phyloP scores from a whole-genome alignment of 2,113 vertebrate species.

The Halcyon senegalensis region DNA sequence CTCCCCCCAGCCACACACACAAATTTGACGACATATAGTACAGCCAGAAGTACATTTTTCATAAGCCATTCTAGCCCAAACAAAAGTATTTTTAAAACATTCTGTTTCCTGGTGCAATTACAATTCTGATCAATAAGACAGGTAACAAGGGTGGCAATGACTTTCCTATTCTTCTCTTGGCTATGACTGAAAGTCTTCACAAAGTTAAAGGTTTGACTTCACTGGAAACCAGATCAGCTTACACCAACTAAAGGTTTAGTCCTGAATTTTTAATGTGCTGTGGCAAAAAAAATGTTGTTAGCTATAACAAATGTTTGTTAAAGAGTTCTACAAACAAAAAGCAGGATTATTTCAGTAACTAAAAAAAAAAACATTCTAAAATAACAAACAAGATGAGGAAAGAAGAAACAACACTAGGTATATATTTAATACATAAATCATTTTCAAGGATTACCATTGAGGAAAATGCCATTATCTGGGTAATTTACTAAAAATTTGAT shows the following conservation, averaged over 20 bases:
- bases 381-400: not conserved
- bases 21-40: not conserved
- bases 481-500: not conserved
- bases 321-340: not conserved
- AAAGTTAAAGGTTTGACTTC: conserved; percentile 49
- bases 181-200: conserved; percentile 23
- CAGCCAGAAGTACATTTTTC: not conserved
- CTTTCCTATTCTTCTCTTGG: conserved; percentile 38
- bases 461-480: not conserved
- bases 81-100: not conserved
- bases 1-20: not conserved
- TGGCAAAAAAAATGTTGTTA: not conserved
- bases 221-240: conserved; percentile 5
- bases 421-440: not conserved
- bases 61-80: not conserved
- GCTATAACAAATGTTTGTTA: not conserved
- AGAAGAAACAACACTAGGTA: not conserved
- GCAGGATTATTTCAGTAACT: not conserved
- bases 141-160: not conserved
- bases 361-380: not conserved
- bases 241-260: conserved; percentile 12
- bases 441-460: not conserved
- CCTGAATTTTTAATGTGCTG: not conserved
- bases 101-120: not conserved
- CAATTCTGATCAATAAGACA: not conserved